phyloP scores from a whole-genome alignment of 2,888 invertebrate species.

The Chesias legatella region DNA sequence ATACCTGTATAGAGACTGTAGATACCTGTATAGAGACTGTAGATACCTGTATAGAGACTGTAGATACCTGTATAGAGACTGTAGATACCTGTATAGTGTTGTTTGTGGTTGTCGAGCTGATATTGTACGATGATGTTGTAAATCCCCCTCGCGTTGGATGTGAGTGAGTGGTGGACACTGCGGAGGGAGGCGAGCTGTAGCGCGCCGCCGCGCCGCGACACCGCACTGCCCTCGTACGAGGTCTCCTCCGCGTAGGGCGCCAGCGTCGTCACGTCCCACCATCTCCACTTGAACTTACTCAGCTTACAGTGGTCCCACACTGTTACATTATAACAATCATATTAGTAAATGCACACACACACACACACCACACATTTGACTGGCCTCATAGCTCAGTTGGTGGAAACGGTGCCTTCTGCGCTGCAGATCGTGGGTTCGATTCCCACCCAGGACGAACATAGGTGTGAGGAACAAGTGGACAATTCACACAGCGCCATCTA shows the following conservation, averaged over 20 bases:
- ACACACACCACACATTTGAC: too few relatives aligned
- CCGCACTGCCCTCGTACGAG: conserved; percentile 89
- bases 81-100: conserved; percentile 86
- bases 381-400: too few relatives aligned
- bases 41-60: too few relatives aligned
- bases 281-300: conserved; percentile 92
- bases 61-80: conserved; percentile 1
- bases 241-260: conserved; percentile 91
- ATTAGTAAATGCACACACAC: too few relatives aligned
- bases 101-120: conserved; percentile 88
- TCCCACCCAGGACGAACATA: too few relatives aligned
- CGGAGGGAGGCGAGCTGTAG: conserved; percentile 91
- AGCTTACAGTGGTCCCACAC: conserved; percentile 92
- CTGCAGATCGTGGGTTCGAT: too few relatives aligned
- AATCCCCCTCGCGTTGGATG: conserved; percentile 91
- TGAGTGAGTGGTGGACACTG: conserved; percentile 94
- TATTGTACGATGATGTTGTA: conserved; percentile 90
- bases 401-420: too few relatives aligned
- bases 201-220: conserved; percentile 88
- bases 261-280: conserved; percentile 95
- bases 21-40: too few relatives aligned
- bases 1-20: too few relatives aligned
- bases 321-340: too few relatives aligned
- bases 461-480: too few relatives aligned
- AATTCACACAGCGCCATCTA: too few relatives aligned